Conservation (phyloP, 2,797 vertebrate genomes). For the Saxicola maurus region DNA sequence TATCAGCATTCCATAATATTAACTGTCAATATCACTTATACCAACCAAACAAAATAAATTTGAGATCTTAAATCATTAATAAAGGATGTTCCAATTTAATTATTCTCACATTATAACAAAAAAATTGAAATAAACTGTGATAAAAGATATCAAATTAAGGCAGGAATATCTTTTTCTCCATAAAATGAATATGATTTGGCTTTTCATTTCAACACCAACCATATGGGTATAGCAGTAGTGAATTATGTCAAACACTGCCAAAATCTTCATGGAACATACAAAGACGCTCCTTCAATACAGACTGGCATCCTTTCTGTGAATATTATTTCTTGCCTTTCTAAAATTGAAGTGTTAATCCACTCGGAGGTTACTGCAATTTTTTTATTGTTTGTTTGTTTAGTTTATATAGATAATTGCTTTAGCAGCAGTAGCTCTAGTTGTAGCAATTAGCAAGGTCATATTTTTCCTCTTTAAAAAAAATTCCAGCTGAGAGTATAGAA, state of each 20-base stretch:
- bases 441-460: background rate
- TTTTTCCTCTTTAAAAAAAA: background rate
- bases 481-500: background rate
- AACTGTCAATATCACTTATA: background rate
- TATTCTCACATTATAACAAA: background rate
- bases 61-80: background rate
- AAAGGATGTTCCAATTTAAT: background rate
- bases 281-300: background rate
- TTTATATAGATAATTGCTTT: background rate
- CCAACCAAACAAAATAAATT: background rate
- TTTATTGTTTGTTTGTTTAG: background rate
- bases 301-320: background rate
- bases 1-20: background rate
- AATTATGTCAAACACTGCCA: background rate
- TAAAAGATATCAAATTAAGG: background rate
- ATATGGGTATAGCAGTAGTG: background rate
- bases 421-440: background rate
- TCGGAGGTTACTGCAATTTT: background rate
- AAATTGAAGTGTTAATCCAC: background rate
- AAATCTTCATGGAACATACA: background rate
- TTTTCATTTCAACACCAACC: background rate
- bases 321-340: background rate
- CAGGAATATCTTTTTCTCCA: background rate
- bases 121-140: background rate
- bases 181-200: background rate